Evolutionary conservation across 2,113 vertebrate genomes (phyloP), one percentile per base, ranked within the genome.

Genomic region (Cynocephalus volans): DNA sequence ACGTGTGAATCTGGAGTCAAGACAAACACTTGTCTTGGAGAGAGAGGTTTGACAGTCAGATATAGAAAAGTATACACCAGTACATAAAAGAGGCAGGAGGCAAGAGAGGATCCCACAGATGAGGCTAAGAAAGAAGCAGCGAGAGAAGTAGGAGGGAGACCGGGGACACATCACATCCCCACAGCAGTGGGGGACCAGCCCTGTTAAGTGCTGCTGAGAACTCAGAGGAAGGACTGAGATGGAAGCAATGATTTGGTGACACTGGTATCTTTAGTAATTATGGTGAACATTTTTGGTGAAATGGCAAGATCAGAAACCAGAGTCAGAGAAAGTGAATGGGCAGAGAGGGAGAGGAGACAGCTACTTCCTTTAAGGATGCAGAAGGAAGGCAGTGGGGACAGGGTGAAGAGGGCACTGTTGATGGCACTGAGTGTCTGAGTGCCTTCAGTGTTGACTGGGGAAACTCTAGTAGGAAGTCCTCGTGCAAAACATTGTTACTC

Each of bases 201-300:
- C 14, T 19, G 54, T 33, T 28, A 17, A 7, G 5, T n/a, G 23
- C n/a, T 58, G 65, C n/a, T 17, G 21, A 36, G 12, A 21, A 6
- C 26, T 41, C 89, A 26, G 85, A 2, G n/a, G 8, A 79, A 64
- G n/a, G 75, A 33, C n/a, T n/a, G 45, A n/a, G 10, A 3, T 0
- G 3, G 41, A 2, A 3, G 45, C 62, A 8, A 1, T 10, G 18
- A 6, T 13, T 5, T 28, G 65, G 23, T n/a, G 23, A 2, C 23
- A 6, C 48, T 0, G 6, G 26, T 48, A 23, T n/a, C 72, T 15
- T 0, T 3, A 0, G 50, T 13, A 2, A 1, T 14, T 5, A 1
- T 15, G 48, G 41, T 41, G 41, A 41, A 41, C 4, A 41, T 41
- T 41, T 41, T 24, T 5, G 11, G 86, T 64, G 69, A 8, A 54